These are phyloP conservation scores for Megalonaias nervosa DNA, from an alignment of 1,140 invertebrate species.

Conservation along the genomic window DNA sequence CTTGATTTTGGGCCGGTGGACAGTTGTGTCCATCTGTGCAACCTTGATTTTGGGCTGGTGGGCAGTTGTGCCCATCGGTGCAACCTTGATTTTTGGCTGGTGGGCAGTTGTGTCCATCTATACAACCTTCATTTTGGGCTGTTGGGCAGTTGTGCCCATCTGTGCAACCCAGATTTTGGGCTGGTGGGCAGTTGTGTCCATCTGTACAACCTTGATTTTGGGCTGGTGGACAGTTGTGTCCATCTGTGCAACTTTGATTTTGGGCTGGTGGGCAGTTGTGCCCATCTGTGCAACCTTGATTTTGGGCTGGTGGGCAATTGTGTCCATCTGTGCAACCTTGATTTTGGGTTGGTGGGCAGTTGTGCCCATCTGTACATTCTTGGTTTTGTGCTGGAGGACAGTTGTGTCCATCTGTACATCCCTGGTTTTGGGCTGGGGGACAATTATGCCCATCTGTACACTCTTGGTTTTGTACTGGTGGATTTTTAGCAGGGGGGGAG, in stretches of 20 bases:
- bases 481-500: slow-evolving; percentile 17
- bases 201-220: too few species aligned
- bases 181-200: not conserved
- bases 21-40: too few species aligned
- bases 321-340: slow-evolving; percentile 6
- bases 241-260: too few species aligned
- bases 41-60: too few species aligned
- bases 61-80: too few species aligned
- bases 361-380: slow-evolving; percentile 15
- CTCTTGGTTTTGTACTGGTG: slow-evolving; percentile 26
- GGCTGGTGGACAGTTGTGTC: too few species aligned
- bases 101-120: not conserved
- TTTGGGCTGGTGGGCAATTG: slow-evolving; percentile 8
- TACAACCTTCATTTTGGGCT: not conserved
- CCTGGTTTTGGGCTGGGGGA: slow-evolving; percentile 10
- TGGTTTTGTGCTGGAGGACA: too few species aligned
- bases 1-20: slow-evolving; percentile 1
- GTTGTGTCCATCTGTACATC: slow-evolving; percentile 28
- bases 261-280: not conserved
- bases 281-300: not conserved
- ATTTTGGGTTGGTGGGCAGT: slow-evolving; percentile 32
- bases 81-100: too few species aligned
- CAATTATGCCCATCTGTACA: slow-evolving; percentile 27
- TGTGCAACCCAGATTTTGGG: not conserved
- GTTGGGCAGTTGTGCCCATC: slow-evolving; percentile 9